Percentiles rank a stretch among this genome's conserved stretches.
These are phyloP conservation scores for Tupaia chinensis DNA, from an alignment of 2,113 vertebrate species.

Conservation along the genomic window DNA sequence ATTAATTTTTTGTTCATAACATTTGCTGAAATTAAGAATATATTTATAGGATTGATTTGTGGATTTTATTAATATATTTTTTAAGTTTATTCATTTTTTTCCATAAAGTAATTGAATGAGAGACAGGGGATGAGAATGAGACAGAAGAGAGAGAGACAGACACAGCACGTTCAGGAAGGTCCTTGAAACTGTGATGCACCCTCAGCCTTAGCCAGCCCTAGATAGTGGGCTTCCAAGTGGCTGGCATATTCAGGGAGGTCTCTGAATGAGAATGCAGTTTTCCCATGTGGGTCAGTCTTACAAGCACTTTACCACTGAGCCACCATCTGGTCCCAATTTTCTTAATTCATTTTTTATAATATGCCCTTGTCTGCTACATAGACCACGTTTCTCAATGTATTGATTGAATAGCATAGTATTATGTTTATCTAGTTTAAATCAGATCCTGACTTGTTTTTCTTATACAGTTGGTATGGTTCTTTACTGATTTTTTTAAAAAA, in stretches of 20 bases:
- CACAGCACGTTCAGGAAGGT: no score
- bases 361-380: background rate
- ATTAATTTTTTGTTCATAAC: background rate
- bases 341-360: background rate
- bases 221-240: no score
- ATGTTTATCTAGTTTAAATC: background rate
- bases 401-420: background rate
- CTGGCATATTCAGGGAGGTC: no score
- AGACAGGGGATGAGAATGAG: no score
- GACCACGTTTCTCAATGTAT: background rate
- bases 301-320: no score
- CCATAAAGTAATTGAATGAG: no score
- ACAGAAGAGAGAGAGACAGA: no score
- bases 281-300: no score
- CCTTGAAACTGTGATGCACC: no score
- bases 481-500: background rate
- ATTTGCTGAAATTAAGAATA: background rate
- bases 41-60: background rate
- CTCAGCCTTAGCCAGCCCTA: no score
- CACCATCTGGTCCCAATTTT: no score
- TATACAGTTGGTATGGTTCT: background rate
- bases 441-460: background rate
- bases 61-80: background rate
- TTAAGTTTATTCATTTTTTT: background rate
- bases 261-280: no score